A percentile compares a stretch with the other conserved stretches of the same genome.
Evolutionary conservation across 2,797 vertebrate species (phyloP).

Genomic region (Meriones psammophilus): DNA sequence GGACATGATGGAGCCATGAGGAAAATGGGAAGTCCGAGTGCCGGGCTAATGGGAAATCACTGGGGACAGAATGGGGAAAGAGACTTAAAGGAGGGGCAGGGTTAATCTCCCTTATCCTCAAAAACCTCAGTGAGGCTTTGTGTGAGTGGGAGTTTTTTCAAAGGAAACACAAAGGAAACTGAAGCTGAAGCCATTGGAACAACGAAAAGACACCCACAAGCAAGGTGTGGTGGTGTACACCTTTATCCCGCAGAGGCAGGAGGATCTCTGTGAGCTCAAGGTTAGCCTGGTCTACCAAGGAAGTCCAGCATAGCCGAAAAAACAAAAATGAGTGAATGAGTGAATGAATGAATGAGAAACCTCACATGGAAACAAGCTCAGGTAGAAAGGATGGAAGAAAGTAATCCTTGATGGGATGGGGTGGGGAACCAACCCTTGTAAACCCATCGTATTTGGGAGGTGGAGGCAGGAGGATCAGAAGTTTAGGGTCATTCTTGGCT

Average conservation of each 20-base stretch:
- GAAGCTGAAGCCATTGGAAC: background rate
- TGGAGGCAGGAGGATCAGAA: background rate
- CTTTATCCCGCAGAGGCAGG: no score
- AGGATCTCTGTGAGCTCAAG: no score
- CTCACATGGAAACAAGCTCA: no score
- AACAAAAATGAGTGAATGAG: no score
- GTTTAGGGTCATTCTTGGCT: background rate
- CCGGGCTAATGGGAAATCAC: background rate
- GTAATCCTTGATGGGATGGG: background rate
- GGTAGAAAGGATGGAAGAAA: background rate
- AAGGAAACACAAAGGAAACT: background rate
- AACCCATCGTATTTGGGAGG: background rate
- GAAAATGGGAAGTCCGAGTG: background rate
- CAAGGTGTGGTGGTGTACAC: no score
- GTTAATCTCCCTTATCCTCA: conserved; percentile 40
- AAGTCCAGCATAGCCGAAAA: no score
- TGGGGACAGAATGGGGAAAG: background rate
- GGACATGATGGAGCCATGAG: background rate
- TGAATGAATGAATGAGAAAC: no score
- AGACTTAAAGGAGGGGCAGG: background rate
- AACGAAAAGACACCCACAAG: background rate
- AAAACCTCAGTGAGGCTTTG: background rate
- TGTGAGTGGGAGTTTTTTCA: background rate
- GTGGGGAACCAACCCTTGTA: background rate
- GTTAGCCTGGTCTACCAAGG: no score